phyloP scores from a whole-genome alignment of 2,888 invertebrate genomes.

The Papilio elwesi region DNA sequence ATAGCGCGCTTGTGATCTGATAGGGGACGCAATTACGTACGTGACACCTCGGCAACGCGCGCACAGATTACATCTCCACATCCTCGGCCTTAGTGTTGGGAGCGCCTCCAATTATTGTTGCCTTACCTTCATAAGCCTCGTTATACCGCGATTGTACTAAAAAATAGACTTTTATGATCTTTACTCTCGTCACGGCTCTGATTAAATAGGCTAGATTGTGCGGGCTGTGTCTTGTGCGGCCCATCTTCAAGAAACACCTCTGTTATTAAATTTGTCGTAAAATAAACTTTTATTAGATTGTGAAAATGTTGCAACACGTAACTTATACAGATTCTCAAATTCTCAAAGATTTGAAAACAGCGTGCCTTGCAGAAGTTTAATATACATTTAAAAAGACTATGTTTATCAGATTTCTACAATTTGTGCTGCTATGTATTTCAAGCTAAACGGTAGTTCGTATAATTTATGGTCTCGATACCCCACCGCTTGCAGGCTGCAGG shows the following conservation, averaged over 20 bases:
- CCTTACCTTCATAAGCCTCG: slow-evolving; percentile 50
- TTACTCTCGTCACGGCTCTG: slow-evolving; percentile 45
- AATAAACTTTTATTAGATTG: slow-evolving; percentile 5
- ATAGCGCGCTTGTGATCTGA: slow-evolving; percentile 66
- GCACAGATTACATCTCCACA: slow-evolving; percentile 59
- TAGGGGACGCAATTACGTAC: slow-evolving; percentile 77
- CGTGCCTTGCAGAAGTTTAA: too few relatives aligned
- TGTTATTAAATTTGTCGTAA: not conserved
- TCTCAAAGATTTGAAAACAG: not conserved
- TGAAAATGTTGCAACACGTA: not conserved
- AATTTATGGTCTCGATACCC: too few relatives aligned
- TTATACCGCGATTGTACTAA: slow-evolving; percentile 46
- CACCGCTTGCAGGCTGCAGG: too few relatives aligned
- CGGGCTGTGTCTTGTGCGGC: not conserved
- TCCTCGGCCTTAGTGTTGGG: slow-evolving; percentile 59
- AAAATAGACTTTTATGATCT: slow-evolving; percentile 49
- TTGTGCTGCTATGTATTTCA: too few relatives aligned
- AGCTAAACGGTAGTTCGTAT: too few relatives aligned
- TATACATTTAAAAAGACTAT: too few relatives aligned
- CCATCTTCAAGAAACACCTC: not conserved
- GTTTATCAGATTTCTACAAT: too few relatives aligned
- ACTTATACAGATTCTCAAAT: not conserved
- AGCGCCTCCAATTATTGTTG: slow-evolving; percentile 69
- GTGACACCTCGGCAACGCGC: slow-evolving; percentile 69
- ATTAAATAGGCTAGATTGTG: slow-evolving; percentile 37